A percentile compares a stretch with the other conserved stretches of the same genome.
phyloP scores from a whole-genome alignment of 2,888 invertebrate genomes.

The Andrena trimmerana region DNA sequence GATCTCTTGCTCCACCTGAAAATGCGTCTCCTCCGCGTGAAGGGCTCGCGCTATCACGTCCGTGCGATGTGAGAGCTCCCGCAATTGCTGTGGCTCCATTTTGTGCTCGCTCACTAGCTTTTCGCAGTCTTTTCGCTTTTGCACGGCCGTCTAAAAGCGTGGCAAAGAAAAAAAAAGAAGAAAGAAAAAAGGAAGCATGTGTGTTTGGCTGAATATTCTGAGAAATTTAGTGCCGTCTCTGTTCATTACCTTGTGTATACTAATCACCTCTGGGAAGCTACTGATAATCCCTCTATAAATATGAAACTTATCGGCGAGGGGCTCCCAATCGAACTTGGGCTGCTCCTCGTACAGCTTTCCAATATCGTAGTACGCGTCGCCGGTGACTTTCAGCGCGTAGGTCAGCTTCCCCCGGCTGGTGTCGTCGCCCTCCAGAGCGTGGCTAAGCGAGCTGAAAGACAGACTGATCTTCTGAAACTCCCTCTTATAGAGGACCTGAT shows the following conservation, averaged over 20 bases:
- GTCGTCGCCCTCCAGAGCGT: constrained; percentile 93
- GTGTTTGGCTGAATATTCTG: neutral
- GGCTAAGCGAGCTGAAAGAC: constrained; percentile 93
- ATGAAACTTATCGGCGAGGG: constrained; percentile 95
- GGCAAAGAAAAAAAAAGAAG: constrained; percentile 3
- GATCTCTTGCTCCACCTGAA: constrained; percentile 93
- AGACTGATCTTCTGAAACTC: constrained; percentile 97
- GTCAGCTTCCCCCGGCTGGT: constrained; percentile 88
- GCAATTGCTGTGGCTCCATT: constrained; percentile 92
- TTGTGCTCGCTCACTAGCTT: constrained; percentile 92
- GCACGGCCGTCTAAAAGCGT: constrained; percentile 88
- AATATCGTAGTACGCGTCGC: constrained; percentile 95
- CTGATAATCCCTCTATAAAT: constrained; percentile 97
- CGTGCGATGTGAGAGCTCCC: constrained; percentile 93
- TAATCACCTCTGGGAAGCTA: constrained; percentile 95
- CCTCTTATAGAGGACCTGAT: constrained; percentile 93
- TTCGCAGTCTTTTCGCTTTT: constrained; percentile 96
- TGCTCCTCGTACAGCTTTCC: constrained; percentile 96
- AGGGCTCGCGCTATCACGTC: constrained; percentile 97
- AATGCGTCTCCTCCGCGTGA: constrained; percentile 97
- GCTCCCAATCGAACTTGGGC: constrained; percentile 95
- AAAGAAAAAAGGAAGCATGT: constrained; percentile 12
- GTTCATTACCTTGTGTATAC: constrained; percentile 91
- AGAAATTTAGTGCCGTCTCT: neutral
- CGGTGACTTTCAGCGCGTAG: constrained; percentile 93